phyloP scores from a whole-genome alignment of 2,888 invertebrate genomes.

The Patella ulyssiponensis region DNA sequence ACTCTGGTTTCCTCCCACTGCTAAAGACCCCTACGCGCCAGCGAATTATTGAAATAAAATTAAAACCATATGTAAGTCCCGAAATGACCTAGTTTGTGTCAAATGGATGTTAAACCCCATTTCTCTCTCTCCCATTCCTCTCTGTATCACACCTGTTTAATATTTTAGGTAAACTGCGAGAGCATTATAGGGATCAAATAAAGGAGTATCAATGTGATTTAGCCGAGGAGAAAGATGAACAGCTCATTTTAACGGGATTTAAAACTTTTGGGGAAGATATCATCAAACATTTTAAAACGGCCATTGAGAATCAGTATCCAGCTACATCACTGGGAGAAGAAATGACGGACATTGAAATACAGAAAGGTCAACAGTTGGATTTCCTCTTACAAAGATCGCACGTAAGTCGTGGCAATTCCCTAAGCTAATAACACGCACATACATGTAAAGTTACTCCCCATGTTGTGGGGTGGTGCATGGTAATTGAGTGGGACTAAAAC shows the following conservation, averaged over 20 bases:
- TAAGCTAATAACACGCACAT: too few relatives aligned
- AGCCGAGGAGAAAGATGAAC: constrained; percentile 24
- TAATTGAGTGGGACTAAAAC: too few relatives aligned
- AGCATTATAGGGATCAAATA: constrained; percentile 26
- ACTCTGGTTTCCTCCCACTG: too few relatives aligned
- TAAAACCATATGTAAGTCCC: too few relatives aligned
- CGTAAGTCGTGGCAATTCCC: constrained; percentile 25
- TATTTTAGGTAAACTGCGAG: constrained; percentile 35
- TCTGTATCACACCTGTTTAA: background rate
- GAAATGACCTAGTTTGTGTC: too few relatives aligned
- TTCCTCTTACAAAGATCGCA: constrained; percentile 50
- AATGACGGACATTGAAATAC: constrained; percentile 35
- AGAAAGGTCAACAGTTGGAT: constrained; percentile 42
- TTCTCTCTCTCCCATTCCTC: too few relatives aligned
- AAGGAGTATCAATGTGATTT: constrained; percentile 35
- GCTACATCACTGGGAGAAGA: constrained; percentile 32
- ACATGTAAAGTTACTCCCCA: too few relatives aligned
- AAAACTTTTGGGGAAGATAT: constrained; percentile 44
- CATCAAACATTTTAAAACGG: constrained; percentile 41
- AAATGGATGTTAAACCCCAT: too few relatives aligned
- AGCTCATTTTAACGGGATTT: constrained; percentile 34
- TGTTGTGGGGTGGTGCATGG: too few relatives aligned
- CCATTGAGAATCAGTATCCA: constrained; percentile 46
- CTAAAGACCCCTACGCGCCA: too few relatives aligned
- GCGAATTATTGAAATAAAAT: too few relatives aligned